These are phyloP conservation scores for Strix occidentalis DNA, from an alignment of 2,797 vertebrate species.

Conservation along the genomic window DNA sequence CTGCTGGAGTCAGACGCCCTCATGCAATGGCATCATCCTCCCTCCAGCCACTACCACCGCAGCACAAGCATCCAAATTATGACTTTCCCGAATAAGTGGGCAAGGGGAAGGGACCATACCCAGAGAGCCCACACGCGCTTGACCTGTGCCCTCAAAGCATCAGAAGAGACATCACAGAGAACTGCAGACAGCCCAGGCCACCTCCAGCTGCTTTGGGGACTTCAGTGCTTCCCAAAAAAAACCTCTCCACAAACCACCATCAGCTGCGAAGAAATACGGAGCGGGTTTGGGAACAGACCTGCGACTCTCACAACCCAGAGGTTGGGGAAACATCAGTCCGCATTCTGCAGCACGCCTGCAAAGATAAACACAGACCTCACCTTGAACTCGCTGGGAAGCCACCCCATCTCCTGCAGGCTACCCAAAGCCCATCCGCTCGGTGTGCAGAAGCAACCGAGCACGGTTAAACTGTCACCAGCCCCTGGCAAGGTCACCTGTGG, in stretches of 20 bases:
- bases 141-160: rapidly evolving
- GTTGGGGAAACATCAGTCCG: rapidly evolving
- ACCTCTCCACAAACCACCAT: not conserved
- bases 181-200: not conserved
- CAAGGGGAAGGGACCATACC: not conserved
- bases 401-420: not conserved
- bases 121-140: not conserved
- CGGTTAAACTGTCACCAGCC: not conserved
- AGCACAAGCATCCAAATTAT: not conserved
- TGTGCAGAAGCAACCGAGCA: not conserved
- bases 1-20: not conserved
- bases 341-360: not conserved
- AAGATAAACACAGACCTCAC: not conserved
- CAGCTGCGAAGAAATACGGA: not conserved
- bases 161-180: rapidly evolving
- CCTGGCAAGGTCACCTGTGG: not conserved
- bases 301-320: rapidly evolving
- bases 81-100: rapidly evolving
- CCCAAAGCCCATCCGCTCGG: rapidly evolving
- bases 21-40: not conserved
- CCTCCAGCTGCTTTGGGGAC: not conserved
- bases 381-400: not conserved
- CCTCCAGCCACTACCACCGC: not conserved
- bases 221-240: not conserved
- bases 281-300: not conserved